Evolutionary conservation across 1,140 invertebrate genomes (phyloP), one percentile per base, ranked within the genome.

Genomic region (Sycophaga agraensis): DNA sequence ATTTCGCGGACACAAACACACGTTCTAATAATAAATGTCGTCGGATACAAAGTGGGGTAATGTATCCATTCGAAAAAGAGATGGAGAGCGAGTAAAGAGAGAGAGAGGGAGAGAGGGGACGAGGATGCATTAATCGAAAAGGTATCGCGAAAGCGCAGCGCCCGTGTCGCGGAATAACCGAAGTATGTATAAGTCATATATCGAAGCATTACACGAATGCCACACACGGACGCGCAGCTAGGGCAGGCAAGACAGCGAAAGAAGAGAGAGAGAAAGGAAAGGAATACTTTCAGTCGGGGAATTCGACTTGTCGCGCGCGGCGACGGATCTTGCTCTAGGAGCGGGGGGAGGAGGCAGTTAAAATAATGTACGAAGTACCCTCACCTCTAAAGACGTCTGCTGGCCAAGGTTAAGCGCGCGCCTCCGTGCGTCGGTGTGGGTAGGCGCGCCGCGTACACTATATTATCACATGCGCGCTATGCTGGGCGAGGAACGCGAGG

Each of bases 1-100:
- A 60, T 54, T 60, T 60, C 50, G 59, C 50, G 48, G 59, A 60
- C 59, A 60, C 42, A 19, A 53, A 46, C 24, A 45, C n/a, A 9
- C n/a, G 59, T 53, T 54, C 59, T 60, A 60, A 60, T 60, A 60
- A 60, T 60, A 60, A 60, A 51, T 59, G 21, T 35, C 28, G 59
- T 54, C 49, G 31, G 31, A 60, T 45, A 34, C 28, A 53, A 45
- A 46, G 42, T 54, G 19, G 48, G 50, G 37, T 50, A 42, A 59
- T 19, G 24, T 48, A 37, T 42, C 31, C 21, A 16, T 2, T n/a
- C 4, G 28, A 35, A 9, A 19, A 19, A 21, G 51, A 31, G 24
- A 31, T n/a, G n/a, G n/a, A n/a, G n/a, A n/a, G n/a, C n/a, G n/a
- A 5, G 16, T 0, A 5, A 22, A 54, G 37, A 42, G 22, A 54